Conservation (phyloP, 2,113 vertebrate genomes). For the Passer montanus region DNA sequence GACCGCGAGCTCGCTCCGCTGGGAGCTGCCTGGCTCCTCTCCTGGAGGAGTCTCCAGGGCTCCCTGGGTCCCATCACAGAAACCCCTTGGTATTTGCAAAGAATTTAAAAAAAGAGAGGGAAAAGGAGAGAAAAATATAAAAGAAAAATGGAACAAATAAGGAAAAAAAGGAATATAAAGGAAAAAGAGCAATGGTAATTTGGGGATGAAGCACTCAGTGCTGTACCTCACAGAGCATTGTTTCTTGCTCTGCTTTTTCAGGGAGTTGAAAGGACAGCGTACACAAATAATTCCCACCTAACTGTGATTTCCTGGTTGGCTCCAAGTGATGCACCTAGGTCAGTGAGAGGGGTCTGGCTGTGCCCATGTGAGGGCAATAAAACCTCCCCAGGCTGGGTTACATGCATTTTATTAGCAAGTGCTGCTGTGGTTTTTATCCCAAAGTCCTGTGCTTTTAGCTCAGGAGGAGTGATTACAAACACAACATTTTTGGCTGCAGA, state of each 20-base stretch:
- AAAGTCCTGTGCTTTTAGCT: not conserved
- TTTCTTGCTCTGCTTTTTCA: not conserved
- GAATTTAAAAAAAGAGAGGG: not conserved
- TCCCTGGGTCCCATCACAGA: not conserved
- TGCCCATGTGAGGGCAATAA: not conserved
- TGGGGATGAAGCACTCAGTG: not conserved
- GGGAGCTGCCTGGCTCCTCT: not conserved
- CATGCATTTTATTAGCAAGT: not conserved
- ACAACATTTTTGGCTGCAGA: not conserved
- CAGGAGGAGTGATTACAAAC: not conserved
- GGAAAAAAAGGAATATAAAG: not conserved
- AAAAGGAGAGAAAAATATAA: not conserved
- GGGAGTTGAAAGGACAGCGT: not conserved
- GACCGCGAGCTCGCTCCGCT: fast-evolving
- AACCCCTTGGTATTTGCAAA: not conserved
- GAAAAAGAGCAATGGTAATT: not conserved
- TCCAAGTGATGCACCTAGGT: not conserved
- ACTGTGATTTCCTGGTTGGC: not conserved
- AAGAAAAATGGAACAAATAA: not conserved
- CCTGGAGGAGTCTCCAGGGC: not conserved
- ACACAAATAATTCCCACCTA: not conserved
- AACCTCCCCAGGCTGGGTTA: not conserved
- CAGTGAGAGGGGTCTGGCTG: not conserved
- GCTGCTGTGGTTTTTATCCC: not conserved
- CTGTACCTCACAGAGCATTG: not conserved